Base-by-base conservation (phyloP, 2,113 vertebrate species). In the Zootoca vivipara region DNA sequence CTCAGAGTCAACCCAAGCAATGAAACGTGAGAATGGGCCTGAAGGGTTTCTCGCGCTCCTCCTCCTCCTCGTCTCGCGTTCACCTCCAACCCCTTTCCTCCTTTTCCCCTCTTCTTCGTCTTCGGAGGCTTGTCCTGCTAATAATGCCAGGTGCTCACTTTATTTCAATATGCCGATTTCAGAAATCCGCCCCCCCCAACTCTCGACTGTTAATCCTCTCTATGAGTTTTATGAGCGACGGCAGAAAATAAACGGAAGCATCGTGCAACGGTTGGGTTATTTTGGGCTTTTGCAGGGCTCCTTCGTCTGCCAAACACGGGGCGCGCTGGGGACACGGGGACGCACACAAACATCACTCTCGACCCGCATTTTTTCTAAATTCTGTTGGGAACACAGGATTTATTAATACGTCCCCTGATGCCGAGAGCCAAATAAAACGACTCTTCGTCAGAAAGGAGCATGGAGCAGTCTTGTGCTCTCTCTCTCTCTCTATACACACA, bases 211-310 rank as follows among this genome's bases (percentile, higher is more conserved):
- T 93, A 93, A 95, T 93, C 94, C 92, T 83, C 79, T 64, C 73
- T 90, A 78, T 95, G 93, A 90, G 10, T 88, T 95, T 56, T 90
- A 91, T 85, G 93, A 87, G 92, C 88, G 81, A 42, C 88, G 92
- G 90, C 91, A 93, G 94, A 93, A 52, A 95, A 95, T 92, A 86
- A 85, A 85, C 90, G 89, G 92, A 93, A 94, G 86, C 74, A 92
- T 91, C 88, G 87, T 92, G 93, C 89, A 94, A 89, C 91, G 93
- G 91, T 94, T 94, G 93, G 91, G 93, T 92, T 92, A 64, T 64
- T 64, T 12, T 26, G 5, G 67, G 28, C 93, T 90, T 91, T 93
- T 93, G 94, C 46, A 88, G 85, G 85, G 72, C 81, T 90, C 90
- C 90, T 93, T 28, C 26, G 38, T 26, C 38, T 38, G 10, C 40